These are phyloP conservation scores for Caerostris darwini DNA, from an alignment of 1,140 invertebrate genomes.

Conservation along the genomic window DNA sequence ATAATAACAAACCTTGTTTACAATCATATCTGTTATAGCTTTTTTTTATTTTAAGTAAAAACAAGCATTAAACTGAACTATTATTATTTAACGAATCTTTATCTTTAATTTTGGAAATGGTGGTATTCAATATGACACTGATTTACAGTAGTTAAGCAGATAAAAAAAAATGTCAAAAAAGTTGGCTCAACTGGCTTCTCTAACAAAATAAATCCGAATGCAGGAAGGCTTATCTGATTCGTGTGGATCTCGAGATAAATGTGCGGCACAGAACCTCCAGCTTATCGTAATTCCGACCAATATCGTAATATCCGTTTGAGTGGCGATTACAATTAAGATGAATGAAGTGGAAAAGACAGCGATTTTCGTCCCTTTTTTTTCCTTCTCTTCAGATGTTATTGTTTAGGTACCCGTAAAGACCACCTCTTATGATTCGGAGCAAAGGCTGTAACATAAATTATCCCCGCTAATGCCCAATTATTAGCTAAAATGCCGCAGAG, in stretches of 20 bases:
- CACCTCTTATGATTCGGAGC: not conserved
- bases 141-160: too few relatives aligned
- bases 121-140: too few relatives aligned
- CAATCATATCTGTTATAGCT: too few relatives aligned
- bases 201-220: constrained; percentile 7
- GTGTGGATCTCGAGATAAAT: not conserved
- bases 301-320: constrained; percentile 27
- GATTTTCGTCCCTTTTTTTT: not conserved
- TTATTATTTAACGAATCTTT: too few relatives aligned
- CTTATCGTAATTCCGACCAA: constrained; percentile 23
- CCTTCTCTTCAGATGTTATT: not conserved
- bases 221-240: not conserved
- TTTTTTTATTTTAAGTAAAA: too few relatives aligned
- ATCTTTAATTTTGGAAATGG: too few relatives aligned
- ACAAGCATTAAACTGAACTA: too few relatives aligned
- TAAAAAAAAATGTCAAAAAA: too few relatives aligned
- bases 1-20: too few relatives aligned
- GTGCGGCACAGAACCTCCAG: not conserved
- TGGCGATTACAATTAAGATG: constrained; percentile 23
- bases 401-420: not conserved
- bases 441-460: constrained; percentile 15
- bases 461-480: not conserved
- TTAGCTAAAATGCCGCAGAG: constrained; percentile 16
- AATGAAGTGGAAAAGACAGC: constrained; percentile 25
- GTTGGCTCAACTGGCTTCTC: not conserved